Evolutionary conservation across 1,140 invertebrate species (phyloP).

Genomic region (Telenomus remus): DNA sequence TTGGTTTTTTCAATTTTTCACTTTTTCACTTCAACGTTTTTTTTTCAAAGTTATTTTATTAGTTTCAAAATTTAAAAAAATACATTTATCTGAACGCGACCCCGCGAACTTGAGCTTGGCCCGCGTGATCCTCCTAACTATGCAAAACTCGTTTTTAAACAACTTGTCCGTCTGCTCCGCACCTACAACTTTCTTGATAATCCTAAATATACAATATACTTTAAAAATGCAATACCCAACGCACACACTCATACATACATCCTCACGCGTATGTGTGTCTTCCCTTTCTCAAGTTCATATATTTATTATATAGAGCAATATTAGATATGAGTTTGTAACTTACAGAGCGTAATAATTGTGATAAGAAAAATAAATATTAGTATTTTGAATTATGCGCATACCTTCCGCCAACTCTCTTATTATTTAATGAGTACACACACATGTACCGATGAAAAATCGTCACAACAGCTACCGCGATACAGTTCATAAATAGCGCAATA

Average conservation of each 20-base stretch:
- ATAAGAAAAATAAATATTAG: slow-evolving; percentile 63
- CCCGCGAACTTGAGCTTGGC: slow-evolving; percentile 58
- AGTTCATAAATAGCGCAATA: slow-evolving; percentile 48
- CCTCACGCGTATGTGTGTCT: slow-evolving; percentile 12
- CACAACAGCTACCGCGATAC: slow-evolving; percentile 48
- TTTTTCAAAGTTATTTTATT: slow-evolving; percentile 55
- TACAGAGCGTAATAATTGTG: slow-evolving; percentile 63
- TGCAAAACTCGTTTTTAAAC: slow-evolving; percentile 66
- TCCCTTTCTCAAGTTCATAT: slow-evolving; percentile 36
- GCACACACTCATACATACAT: slow-evolving; percentile 38
- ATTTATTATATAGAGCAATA: slow-evolving; percentile 54
- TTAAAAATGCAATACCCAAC: slow-evolving; percentile 54
- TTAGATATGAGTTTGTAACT: slow-evolving; percentile 59
- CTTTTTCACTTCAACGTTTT: slow-evolving; percentile 30
- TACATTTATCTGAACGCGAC: slow-evolving; percentile 73
- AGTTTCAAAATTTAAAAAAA: slow-evolving; percentile 75
- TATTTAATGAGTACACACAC: slow-evolving; percentile 47
- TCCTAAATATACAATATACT: slow-evolving; percentile 58
- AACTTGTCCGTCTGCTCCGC: slow-evolving; percentile 50
- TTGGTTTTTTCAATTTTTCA: neutral
- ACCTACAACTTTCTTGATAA: slow-evolving; percentile 52
- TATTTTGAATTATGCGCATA: slow-evolving; percentile 55
- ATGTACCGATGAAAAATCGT: slow-evolving; percentile 54
- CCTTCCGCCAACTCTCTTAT: slow-evolving; percentile 16
- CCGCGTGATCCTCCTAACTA: slow-evolving; percentile 60